Conservation (phyloP, 2,113 vertebrate genomes). For the Galemys pyrenaicus region DNA sequence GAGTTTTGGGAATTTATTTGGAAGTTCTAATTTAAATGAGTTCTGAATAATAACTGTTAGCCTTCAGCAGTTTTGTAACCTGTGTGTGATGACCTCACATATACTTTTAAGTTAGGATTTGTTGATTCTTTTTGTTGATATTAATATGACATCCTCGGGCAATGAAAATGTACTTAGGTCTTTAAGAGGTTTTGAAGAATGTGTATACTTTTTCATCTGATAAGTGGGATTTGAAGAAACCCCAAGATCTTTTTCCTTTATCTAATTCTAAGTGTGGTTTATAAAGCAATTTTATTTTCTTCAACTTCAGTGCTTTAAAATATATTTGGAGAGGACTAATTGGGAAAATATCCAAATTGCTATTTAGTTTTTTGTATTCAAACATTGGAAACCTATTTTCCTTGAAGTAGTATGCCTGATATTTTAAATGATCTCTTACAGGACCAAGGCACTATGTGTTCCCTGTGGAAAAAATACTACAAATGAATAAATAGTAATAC, state of each 20-base stretch:
- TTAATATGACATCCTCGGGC: not conserved
- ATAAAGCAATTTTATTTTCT: not conserved
- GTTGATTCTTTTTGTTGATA: not conserved
- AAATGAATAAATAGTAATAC: not conserved
- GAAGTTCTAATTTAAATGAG: not conserved
- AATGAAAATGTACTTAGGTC: not conserved
- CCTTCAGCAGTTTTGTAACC: slow-evolving; percentile 1
- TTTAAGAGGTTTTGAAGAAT: slow-evolving; percentile 11
- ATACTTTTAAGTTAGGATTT: not conserved
- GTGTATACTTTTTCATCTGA: not conserved
- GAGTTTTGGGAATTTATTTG: not conserved
- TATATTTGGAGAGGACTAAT: not conserved
- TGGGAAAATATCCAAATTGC: not conserved
- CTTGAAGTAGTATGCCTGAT: not conserved
- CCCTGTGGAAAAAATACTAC: not conserved
- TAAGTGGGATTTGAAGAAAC: slow-evolving; percentile 22
- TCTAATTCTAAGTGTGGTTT: not conserved
- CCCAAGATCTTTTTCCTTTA: not conserved
- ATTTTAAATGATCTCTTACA: not conserved
- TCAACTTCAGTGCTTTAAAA: not conserved
- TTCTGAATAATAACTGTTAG: not conserved
- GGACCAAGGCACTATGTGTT: slow-evolving; percentile 2
- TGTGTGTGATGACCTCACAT: not conserved
- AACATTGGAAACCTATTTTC: not conserved
- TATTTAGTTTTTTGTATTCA: not conserved